Evolutionary conservation across 2,797 vertebrate species (phyloP).

Genomic region (Lepilemur septentrionalis): DNA sequence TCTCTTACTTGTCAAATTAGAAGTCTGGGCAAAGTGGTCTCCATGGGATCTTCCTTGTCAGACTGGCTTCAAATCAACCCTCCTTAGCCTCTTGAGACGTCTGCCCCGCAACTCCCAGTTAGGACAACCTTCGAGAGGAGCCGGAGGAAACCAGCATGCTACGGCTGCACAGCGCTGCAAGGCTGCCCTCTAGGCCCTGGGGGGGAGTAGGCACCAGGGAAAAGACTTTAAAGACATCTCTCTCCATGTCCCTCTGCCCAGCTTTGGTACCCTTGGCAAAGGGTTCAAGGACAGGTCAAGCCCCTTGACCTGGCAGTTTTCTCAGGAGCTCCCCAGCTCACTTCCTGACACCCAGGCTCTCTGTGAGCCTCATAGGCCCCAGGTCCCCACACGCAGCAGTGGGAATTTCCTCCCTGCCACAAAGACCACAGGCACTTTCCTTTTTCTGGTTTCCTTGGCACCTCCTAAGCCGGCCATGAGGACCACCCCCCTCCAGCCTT

Average conservation of each 20-base stretch:
- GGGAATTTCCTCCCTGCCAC: background rate
- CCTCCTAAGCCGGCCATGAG: background rate
- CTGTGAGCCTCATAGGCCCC: background rate
- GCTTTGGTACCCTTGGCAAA: background rate
- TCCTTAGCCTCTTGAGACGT: background rate
- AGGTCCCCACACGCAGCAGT: background rate
- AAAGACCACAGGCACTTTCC: background rate
- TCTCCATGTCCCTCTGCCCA: background rate
- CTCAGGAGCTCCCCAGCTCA: background rate
- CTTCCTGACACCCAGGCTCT: background rate
- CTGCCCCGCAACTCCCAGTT: background rate
- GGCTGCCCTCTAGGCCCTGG: background rate
- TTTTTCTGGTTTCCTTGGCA: background rate
- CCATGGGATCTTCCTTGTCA: background rate
- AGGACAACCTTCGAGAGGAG: background rate
- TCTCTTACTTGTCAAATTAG: background rate
- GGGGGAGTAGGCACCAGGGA: no score
- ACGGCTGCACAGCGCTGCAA: background rate
- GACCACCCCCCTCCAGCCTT: background rate
- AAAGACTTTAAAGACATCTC: background rate
- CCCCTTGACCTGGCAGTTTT: background rate
- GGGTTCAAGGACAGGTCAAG: background rate
- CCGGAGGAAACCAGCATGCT: background rate
- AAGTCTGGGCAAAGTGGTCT: background rate
- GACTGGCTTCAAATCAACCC: background rate